Evolutionary conservation across 1,140 invertebrate genomes (phyloP).

Genomic region (Ditylenchus dipsaci): DNA sequence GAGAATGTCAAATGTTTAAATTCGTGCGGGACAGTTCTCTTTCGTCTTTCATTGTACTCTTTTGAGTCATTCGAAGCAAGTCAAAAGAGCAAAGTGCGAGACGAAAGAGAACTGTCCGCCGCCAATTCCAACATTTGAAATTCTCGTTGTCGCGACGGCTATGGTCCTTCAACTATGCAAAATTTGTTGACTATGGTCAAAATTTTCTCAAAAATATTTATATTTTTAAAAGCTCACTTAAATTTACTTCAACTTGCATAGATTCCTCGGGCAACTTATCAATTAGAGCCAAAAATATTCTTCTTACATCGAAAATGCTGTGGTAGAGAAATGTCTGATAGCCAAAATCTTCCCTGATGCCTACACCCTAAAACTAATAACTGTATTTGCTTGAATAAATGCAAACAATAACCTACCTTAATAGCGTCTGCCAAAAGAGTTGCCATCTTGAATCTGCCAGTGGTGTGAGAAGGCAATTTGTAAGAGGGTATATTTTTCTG

Average conservation of each 20-base stretch:
- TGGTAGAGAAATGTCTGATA: constrained; percentile 31
- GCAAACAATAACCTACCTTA: constrained; percentile 12
- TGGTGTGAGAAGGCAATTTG: constrained; percentile 24
- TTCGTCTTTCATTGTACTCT: too few species aligned
- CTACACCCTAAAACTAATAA: constrained; percentile 17
- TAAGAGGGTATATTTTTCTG: constrained; percentile 10
- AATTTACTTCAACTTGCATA: constrained; percentile 10
- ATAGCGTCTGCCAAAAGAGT: constrained; percentile 14
- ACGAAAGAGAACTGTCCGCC: too few species aligned
- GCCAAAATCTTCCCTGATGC: constrained; percentile 26
- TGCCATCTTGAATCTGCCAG: constrained; percentile 22
- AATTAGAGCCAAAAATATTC: constrained; percentile 26
- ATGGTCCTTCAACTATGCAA: too few species aligned
- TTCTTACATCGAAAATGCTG: constrained; percentile 25
- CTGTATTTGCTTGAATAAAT: background rate
- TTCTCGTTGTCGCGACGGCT: too few species aligned
- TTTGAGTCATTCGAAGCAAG: too few species aligned
- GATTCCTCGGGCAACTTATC: constrained; percentile 24
- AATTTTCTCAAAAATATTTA: background rate
- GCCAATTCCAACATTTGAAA: too few species aligned
- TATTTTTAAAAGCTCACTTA: constrained; percentile 19
- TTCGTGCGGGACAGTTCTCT: too few species aligned
- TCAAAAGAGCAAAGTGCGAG: too few species aligned
- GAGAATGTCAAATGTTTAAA: too few species aligned
- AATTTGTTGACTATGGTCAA: too few species aligned